phyloP scores from a whole-genome alignment of 2,113 vertebrate genomes.

The Corapipo altera region DNA sequence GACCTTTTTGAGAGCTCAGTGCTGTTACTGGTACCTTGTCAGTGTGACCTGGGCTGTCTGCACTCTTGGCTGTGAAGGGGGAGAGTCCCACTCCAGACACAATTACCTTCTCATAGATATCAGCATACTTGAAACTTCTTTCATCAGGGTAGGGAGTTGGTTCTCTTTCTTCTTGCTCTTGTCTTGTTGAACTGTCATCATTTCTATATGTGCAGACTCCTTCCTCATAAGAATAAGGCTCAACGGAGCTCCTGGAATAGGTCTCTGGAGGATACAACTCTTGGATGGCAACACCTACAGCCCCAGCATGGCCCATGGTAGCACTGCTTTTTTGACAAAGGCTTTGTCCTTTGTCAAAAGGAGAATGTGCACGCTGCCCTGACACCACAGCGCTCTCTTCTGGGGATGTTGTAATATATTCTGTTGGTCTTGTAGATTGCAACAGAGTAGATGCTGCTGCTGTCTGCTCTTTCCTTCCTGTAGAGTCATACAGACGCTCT shows the following conservation, averaged over 20 bases:
- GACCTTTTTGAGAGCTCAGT: slow-evolving; percentile 45
- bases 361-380: not conserved
- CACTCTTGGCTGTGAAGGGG: slow-evolving; percentile 18
- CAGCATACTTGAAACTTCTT: slow-evolving; percentile 91
- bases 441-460: not conserved
- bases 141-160: slow-evolving; percentile 92
- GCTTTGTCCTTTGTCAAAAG: not conserved
- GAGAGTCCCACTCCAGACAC: slow-evolving; percentile 65
- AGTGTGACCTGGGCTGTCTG: slow-evolving; percentile 42
- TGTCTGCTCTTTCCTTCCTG: not conserved
- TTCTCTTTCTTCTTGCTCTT: slow-evolving; percentile 85
- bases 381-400: not conserved
- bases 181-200: slow-evolving; percentile 65
- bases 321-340: not conserved
- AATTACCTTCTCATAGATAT: slow-evolving; percentile 85
- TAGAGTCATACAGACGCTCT: not conserved
- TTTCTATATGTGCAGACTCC: slow-evolving; percentile 41
- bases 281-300: slow-evolving; percentile 61
- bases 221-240: slow-evolving; percentile 24
- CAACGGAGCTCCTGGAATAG: not conserved
- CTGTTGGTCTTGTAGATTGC: not conserved
- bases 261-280: slow-evolving; percentile 58
- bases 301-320: not conserved
- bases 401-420: not conserved
- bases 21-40: slow-evolving; percentile 18